Percentiles rank a stretch among this genome's conserved stretches.
Evolutionary conservation across 2,113 vertebrate species (phyloP).

Genomic region (Sclerurus mexicanus): DNA sequence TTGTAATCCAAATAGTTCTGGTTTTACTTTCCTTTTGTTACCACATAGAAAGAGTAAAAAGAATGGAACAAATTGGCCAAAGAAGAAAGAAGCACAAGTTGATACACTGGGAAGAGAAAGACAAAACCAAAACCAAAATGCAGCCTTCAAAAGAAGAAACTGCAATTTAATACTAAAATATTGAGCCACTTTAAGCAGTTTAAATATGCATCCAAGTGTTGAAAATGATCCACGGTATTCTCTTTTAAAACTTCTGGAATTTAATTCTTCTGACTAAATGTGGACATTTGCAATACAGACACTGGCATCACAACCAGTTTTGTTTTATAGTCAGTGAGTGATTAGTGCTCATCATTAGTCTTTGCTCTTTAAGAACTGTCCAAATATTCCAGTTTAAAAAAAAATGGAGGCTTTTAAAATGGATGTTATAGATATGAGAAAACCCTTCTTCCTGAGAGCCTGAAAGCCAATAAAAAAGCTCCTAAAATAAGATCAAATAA

Average conservation of each 20-base stretch:
- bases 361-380: background rate
- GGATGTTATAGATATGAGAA: background rate
- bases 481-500: background rate
- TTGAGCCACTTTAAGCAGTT: background rate
- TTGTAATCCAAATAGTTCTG: background rate
- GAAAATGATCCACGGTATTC: background rate
- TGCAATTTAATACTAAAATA: background rate
- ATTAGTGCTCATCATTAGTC: background rate
- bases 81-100: background rate
- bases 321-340: background rate
- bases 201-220: background rate
- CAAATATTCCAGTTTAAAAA: background rate
- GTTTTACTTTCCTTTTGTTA: background rate
- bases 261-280: background rate
- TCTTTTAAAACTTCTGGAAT: background rate
- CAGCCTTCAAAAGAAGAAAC: background rate
- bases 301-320: background rate
- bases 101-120: background rate
- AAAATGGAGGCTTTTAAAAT: background rate
- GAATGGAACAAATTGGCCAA: accelerated
- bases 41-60: background rate
- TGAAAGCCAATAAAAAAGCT: background rate
- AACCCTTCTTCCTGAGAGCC: background rate
- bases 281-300: background rate
- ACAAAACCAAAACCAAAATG: background rate